Percentiles rank a stretch among this genome's conserved stretches.
Conservation (phyloP, 1,140 invertebrate species). For the Drosophila pandora region DNA sequence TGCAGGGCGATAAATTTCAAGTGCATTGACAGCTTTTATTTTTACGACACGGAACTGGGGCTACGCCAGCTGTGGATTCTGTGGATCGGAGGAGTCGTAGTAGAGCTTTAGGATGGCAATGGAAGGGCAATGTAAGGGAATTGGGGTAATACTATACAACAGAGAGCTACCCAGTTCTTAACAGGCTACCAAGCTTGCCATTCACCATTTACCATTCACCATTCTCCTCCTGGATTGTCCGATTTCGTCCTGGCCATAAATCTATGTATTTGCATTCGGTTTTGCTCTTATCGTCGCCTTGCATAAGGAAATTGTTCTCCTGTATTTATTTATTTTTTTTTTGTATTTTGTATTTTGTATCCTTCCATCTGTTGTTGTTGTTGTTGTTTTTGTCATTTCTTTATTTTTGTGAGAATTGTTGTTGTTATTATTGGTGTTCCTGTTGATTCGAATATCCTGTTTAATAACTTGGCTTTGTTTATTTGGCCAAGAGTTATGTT, state of each 20-base stretch:
- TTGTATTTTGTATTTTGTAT: constrained; percentile 2
- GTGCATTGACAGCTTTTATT: constrained; percentile 81
- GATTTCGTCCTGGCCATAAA: constrained; percentile 53
- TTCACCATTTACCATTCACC: not conserved
- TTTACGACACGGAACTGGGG: constrained; percentile 60
- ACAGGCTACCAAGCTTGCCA: not conserved
- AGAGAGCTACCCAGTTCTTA: not conserved
- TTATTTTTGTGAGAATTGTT: constrained; percentile 26
- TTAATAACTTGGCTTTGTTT: constrained; percentile 76
- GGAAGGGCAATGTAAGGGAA: not conserved
- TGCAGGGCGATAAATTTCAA: constrained; percentile 74
- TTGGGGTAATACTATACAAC: not conserved
- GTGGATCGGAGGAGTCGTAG: constrained; percentile 12
- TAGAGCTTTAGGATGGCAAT: not conserved
- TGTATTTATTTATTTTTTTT: constrained; percentile 58
- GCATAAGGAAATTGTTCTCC: constrained; percentile 78
- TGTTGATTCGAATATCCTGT: constrained; percentile 75
- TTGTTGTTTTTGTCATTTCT: not conserved
- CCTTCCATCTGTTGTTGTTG: constrained; percentile 1
- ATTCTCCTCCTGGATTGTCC: not conserved
- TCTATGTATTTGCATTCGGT: constrained; percentile 80
- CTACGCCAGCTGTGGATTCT: constrained; percentile 53
- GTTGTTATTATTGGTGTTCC: constrained; percentile 43
- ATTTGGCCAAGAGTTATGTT: constrained; percentile 70
- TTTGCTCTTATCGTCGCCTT: constrained; percentile 73